Percentiles rank a stretch among this genome's conserved stretches.
phyloP scores from a whole-genome alignment of 2,797 vertebrate genomes.

The Dipus sagitta region DNA sequence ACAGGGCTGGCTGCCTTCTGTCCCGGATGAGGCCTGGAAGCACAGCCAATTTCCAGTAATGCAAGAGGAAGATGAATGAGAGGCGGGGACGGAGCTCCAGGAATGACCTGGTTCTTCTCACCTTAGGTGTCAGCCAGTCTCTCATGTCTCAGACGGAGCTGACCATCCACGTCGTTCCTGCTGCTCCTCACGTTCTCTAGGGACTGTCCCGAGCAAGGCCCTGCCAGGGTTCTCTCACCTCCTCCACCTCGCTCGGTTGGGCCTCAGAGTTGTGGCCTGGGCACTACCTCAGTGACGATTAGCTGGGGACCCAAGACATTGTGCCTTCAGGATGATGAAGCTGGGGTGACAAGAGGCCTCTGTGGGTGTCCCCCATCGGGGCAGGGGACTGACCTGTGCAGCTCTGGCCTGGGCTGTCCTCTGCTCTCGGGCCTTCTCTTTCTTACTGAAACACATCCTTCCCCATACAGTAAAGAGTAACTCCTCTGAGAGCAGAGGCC shows the following conservation, averaged over 20 bases:
- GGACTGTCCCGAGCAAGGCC: background rate
- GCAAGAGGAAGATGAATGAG: background rate
- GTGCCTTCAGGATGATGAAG: background rate
- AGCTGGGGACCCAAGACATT: background rate
- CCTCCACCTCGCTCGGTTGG: background rate
- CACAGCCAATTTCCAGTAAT: background rate
- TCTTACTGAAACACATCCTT: background rate
- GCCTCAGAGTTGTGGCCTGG: background rate
- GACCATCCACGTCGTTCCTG: background rate
- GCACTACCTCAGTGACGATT: accelerated
- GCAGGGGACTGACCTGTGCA: too few species aligned
- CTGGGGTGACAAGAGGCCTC: background rate
- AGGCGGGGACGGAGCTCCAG: background rate
- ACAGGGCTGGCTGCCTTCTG: background rate
- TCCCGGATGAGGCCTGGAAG: background rate
- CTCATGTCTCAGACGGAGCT: background rate
- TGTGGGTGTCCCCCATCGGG: accelerated
- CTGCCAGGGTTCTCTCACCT: background rate
- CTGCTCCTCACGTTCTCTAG: background rate
- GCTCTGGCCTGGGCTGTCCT: background rate
- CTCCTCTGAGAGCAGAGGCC: background rate
- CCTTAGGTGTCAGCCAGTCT: background rate
- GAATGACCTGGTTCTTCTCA: background rate
- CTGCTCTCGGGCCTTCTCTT: constrained; percentile 9
- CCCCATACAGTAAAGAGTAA: too few species aligned